Conservation (phyloP, 2,113 vertebrate genomes). For the Nannospalax galili region DNA sequence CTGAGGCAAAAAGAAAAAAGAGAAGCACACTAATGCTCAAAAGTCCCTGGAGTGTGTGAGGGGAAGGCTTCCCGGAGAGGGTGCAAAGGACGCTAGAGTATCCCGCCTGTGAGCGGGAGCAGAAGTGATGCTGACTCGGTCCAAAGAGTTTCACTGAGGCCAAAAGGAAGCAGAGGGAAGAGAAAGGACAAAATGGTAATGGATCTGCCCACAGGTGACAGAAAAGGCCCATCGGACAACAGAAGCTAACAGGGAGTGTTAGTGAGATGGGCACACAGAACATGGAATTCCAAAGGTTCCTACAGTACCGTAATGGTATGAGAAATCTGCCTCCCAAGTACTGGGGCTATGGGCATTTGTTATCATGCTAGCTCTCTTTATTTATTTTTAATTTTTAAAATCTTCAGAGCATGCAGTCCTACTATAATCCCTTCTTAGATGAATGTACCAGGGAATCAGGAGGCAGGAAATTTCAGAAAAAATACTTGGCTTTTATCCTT, state of each 20-base stretch:
- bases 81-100: background rate
- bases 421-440: background rate
- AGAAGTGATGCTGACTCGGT: background rate
- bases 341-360: background rate
- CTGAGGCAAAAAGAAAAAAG: background rate
- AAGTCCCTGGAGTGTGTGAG: background rate
- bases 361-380: background rate
- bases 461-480: background rate
- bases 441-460: background rate
- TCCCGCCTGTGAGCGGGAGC: background rate
- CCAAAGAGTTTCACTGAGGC: background rate
- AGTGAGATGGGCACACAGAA: background rate
- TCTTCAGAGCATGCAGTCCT: background rate
- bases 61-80: background rate
- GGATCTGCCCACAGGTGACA: background rate
- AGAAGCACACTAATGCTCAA: background rate
- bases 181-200: background rate
- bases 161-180: background rate
- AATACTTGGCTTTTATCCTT: background rate
- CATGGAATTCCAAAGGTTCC: background rate
- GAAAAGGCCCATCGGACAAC: background rate
- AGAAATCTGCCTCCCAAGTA: background rate
- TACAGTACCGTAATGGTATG: background rate
- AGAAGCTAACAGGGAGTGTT: accelerated
- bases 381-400: background rate